Evolutionary conservation across 2,797 vertebrate species (phyloP), one percentile per base, ranked within the genome.

Genomic region (Uromys caudimaculatus): DNA sequence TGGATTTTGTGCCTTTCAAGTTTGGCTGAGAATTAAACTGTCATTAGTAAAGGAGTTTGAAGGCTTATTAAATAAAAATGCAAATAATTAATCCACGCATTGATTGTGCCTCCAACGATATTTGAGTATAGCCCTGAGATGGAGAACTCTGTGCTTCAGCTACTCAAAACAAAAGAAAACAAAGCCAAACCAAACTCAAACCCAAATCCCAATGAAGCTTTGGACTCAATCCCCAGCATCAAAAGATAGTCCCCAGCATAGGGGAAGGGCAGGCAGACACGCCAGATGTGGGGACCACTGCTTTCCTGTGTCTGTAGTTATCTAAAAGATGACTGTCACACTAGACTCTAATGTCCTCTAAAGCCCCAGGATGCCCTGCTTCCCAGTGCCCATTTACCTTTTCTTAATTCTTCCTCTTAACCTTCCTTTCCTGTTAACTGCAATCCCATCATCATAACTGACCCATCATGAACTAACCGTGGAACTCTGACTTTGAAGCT

Each of bases 251-350:
- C 17, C 47, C 67, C 82, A 60, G 44, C n/a, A 32, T 85, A 88
- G 91, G 95, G 14, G 23, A 23, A 77, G 0, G 35, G n/a, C 75
- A 96, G 97, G 93, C 92, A 96, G 96, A 47, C 6, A 50, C 73
- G 89, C 88, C 93, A 96, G 91, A 91, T 77, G 93, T 98, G 98
- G 96, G 98, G 98, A 92, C 96, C 96, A 93, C 95, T 84, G 90
- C 90, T 9, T 88, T 77, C 44, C 78, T 91, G 93, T 4, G 35
- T 79, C 41, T 67, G 29, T 62, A 58, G 81, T 94, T 82, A 92
- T 84, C 82, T 84, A 2, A 97, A 83, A 77, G 47, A 79, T 0
- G 83, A 50, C 73, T 95, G 97, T 86, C 83, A 56, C 77, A 29
- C 27, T 83, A 4, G 81, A 50, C 17, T 11, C 82, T 67, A 67